These are phyloP conservation scores for Euphonia xanthogaster DNA, from an alignment of 2,797 vertebrate genomes.

Conservation along the genomic window DNA sequence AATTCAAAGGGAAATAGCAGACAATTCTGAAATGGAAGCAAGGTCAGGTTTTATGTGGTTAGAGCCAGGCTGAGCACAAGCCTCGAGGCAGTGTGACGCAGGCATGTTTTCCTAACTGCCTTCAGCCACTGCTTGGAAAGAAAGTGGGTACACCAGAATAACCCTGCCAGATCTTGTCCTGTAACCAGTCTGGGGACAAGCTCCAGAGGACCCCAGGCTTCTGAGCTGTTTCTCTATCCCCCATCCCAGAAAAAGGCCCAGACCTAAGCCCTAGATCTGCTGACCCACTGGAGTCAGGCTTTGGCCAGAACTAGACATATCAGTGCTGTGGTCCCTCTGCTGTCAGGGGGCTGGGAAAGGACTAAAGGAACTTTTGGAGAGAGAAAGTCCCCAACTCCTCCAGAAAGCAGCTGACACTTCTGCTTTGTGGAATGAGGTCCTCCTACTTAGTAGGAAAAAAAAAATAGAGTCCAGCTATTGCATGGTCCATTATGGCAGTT, in stretches of 20 bases:
- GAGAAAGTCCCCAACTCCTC: not conserved
- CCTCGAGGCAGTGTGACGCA: not conserved
- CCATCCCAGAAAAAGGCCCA: not conserved
- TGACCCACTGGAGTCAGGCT: not conserved
- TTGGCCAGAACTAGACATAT: not conserved
- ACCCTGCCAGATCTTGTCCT: not conserved
- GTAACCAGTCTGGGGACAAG: not conserved
- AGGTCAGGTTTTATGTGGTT: slow-evolving; percentile 3
- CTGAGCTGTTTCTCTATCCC: not conserved
- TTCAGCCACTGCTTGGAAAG: not conserved
- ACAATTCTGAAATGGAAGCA: not conserved
- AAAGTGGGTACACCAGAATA: not conserved
- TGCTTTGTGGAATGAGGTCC: not conserved
- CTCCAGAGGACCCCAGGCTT: not conserved
- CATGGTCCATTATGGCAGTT: not conserved
- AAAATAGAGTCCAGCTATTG: not conserved
- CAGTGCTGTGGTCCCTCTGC: not conserved
- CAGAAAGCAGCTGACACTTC: not conserved
- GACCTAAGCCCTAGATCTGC: not conserved
- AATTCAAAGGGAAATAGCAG: not conserved
- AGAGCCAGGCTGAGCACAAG: slow-evolving; percentile 11
- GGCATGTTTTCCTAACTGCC: not conserved
- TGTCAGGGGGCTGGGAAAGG: not conserved
- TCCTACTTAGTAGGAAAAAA: not conserved
- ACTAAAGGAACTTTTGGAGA: not conserved